Evolutionary conservation across 2,113 vertebrate species (phyloP), one percentile per base, ranked within the genome.

Genomic region (Chaetops frenatus): DNA sequence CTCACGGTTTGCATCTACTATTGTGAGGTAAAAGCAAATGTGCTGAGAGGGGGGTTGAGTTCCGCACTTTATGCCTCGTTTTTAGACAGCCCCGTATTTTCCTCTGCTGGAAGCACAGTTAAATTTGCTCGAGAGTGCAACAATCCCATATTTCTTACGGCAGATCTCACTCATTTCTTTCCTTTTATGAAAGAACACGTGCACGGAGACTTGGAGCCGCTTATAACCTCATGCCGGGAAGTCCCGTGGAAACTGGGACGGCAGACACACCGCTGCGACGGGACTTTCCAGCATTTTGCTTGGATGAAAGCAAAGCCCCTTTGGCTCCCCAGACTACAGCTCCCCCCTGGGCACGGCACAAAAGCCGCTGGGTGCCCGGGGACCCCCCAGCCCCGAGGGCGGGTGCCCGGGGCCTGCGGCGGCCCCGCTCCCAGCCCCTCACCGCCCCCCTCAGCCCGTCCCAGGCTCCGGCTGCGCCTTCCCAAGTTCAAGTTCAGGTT

Each of bases 401-500:
- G 88, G 42, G 70, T 62, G 93, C 35, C 3, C 1, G 15, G 28
- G 47, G 70, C 66, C 8, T 24, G 69, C 14, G 47, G 88, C 77
- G 31, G 53, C 51, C 57, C 76, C 24, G 22, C 87, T 97, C 77
- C 62, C 86, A 61, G 71, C 71, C 86, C 53, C 54, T 87, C 48
- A 6, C 19, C 1, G 48, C 79, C 40, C 57, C 53, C 5, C 12
- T 78, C 86, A 70, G 88, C 94, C 74, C 9, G 8, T 74, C 86
- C 65, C 40, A 13, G 96, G 96, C 94, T 92, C 84, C 20, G 60
- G 84, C 93, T 96, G 97, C 51, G 78, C 7, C 58, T 96, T 90
- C 90, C 87, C 71, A 94, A 98, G 97, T 98, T 98, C 97, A 98
- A 97, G 97, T 97, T 98, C 97, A 98, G 97, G 97, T 97, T 98